Evolutionary conservation across 2,888 invertebrate species (phyloP), one percentile per base, ranked within the genome.

Genomic region (Xanthia togata): DNA sequence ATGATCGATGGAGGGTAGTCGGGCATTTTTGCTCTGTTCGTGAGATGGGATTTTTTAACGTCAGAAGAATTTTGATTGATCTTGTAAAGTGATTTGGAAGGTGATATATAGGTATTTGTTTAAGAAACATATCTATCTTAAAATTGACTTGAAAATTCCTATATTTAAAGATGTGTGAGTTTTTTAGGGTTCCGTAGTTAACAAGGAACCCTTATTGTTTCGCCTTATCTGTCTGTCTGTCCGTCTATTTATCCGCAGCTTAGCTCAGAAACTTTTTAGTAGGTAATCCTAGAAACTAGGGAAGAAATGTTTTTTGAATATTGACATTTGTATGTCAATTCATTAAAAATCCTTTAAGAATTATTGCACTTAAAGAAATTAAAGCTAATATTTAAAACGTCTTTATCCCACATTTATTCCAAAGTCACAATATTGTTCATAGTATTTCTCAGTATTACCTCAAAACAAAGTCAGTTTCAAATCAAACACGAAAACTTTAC

Each of bases 1-100:
- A 82, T 90, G 90, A 91, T 90, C 87, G 90, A 91, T 90, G 79
- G 82, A 53, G 68, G 62, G 57, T 47, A 64, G 60, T 47, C 72
- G 14, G 53, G 55, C 69, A 73, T 77, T 87, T 88, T 88, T 88
- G 81, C 79, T 70, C n/a, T 71, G 20, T 53, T 57, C 26, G 14
- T 23, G 31, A 55, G 67, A 63, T 57, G 1, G 23, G 50, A 68
- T 26, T 47, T 64, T 84, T 62, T 67, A 47, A 38, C 63, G 67
- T 70, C 50, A 12, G 14, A 1, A 9, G n/a, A 9, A 26, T 41
- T 65, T 55, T 80, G 59, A 73, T 74, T 55, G 23, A 41, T 70
- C 6, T 65, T 44, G 31, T 35, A 9, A 17, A 60, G 5, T 60
- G 57, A 64, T 23, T 17, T 2, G 11, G 41, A 17, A 23, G 0